Conservation (phyloP, 2,888 invertebrate species). For the Pocota personata region DNA sequence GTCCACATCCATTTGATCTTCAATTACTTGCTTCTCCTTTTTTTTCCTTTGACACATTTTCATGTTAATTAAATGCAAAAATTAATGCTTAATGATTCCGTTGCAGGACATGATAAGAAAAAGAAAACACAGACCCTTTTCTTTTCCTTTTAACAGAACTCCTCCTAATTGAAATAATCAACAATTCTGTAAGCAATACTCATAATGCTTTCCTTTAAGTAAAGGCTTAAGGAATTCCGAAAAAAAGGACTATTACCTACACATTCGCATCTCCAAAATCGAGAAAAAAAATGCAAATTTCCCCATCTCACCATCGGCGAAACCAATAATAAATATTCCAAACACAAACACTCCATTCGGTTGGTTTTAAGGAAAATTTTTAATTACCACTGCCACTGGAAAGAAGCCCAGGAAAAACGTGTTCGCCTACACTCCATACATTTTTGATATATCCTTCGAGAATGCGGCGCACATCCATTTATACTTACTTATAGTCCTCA, state of each 20-base stretch:
- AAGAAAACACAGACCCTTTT: not conserved
- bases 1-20: not conserved
- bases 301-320: not conserved
- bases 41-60: not conserved
- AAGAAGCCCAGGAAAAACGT: slow-evolving; percentile 11
- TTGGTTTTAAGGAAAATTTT: slow-evolving; percentile 21
- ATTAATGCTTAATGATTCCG: not conserved
- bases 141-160: not conserved
- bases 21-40: too few relatives aligned
- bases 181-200: slow-evolving; percentile 18
- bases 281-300: slow-evolving; percentile 17
- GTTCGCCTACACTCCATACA: not conserved
- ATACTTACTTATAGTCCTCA: not conserved
- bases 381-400: slow-evolving; percentile 31
- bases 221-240: not conserved
- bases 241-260: not conserved
- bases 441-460: slow-evolving; percentile 14
- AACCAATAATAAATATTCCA: slow-evolving; percentile 17
- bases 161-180: slow-evolving; percentile 41
- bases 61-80: not conserved
- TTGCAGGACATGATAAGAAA: not conserved
- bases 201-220: not conserved
- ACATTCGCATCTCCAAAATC: slow-evolving; percentile 11
- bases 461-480: not conserved
- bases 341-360: not conserved